Evolutionary conservation across 2,113 vertebrate species (phyloP).

Genomic region (Cisticola juncidis): DNA sequence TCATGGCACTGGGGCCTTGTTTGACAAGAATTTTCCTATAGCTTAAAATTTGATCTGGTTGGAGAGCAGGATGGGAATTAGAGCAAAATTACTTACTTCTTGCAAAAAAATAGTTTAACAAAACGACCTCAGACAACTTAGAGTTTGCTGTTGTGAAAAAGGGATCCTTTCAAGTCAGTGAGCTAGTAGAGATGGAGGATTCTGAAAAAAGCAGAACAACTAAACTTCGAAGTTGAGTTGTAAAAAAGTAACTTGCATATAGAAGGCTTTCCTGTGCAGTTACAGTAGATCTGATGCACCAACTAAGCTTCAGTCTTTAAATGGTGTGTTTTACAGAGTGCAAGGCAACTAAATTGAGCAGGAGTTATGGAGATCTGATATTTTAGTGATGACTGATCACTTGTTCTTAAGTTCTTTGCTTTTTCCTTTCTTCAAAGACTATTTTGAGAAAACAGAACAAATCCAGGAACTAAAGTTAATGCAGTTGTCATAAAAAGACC

Average conservation of each 20-base stretch:
- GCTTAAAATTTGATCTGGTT: not conserved
- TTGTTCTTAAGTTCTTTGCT: not conserved
- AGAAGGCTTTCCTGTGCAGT: not conserved
- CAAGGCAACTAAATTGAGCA: not conserved
- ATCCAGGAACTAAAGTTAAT: not conserved
- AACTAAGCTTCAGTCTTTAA: not conserved
- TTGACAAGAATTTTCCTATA: not conserved
- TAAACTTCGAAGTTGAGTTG: not conserved
- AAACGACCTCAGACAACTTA: not conserved
- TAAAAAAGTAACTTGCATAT: not conserved
- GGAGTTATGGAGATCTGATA: not conserved
- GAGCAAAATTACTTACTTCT: not conserved
- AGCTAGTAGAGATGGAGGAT: not conserved
- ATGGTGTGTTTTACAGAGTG: not conserved
- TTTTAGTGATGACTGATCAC: not conserved
- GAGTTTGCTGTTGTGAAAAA: not conserved
- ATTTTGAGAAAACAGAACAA: not conserved
- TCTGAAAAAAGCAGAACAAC: not conserved
- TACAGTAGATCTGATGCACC: not conserved
- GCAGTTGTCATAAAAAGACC: not conserved
- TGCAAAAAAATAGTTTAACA: not conserved
- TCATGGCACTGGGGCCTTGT: not conserved
- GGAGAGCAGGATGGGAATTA: not conserved
- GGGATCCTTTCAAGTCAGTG: not conserved
- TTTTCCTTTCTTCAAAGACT: not conserved